Conservation (phyloP, 2,113 vertebrate species). For the Pristiophorus japonicus region DNA sequence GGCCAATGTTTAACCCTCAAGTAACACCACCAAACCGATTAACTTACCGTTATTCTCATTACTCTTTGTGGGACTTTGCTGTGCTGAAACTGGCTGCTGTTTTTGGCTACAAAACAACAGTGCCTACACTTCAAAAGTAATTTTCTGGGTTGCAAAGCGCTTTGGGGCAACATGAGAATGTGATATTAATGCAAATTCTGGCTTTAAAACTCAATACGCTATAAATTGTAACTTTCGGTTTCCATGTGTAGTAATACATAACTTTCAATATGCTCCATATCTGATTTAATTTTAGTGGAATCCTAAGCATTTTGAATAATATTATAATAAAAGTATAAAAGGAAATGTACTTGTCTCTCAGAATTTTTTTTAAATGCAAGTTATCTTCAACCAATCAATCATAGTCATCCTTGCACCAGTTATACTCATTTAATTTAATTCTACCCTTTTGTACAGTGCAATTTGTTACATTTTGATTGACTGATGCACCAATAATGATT, state of each 20-base stretch:
- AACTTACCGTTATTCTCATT: neutral
- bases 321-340: neutral
- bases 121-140: neutral
- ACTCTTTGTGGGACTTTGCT: neutral
- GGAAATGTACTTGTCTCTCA: neutral
- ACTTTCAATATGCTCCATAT: neutral
- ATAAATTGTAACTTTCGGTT: neutral
- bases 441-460: neutral
- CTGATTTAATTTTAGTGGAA: neutral
- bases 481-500: conserved; percentile 57
- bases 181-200: neutral
- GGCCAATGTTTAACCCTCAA: neutral
- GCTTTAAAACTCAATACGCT: neutral
- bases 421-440: neutral
- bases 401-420: neutral
- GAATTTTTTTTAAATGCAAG: no score
- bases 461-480: conserved; percentile 41
- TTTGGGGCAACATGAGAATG: neutral
- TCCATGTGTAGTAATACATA: neutral
- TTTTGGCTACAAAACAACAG: neutral
- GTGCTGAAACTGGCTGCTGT: neutral
- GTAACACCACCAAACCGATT: neutral
- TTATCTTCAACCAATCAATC: neutral
- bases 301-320: neutral
- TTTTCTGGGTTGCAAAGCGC: neutral